Evolutionary conservation across 23 tunicate genomes (phyloP).

Genomic region (Botrylloides violaceus): DNA sequence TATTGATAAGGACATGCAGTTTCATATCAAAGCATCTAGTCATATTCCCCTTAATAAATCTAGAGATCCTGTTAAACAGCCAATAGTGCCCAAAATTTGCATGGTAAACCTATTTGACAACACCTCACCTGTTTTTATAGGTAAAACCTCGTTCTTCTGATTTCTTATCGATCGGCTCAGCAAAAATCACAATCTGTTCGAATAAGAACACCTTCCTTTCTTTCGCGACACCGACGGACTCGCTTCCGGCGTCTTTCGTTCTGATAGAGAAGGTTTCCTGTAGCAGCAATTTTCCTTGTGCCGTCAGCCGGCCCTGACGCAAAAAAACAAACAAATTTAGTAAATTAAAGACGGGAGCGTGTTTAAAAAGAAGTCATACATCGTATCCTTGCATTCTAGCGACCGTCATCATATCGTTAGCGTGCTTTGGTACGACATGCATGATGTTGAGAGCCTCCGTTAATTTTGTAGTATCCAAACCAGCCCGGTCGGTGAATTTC

Average conservation of each 20-base stretch:
- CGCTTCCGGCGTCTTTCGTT: constrained; percentile 9
- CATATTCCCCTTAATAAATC: too few relatives aligned
- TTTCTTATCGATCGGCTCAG: constrained; percentile 73
- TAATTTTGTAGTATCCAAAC: constrained; percentile 31
- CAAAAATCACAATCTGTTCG: constrained; percentile 75
- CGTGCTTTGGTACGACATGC: constrained; percentile 89
- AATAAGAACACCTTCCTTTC: constrained; percentile 84
- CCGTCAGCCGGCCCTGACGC: constrained; percentile 72
- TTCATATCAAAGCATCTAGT: too few relatives aligned
- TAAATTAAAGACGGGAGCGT: not conserved
- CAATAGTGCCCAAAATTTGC: too few relatives aligned
- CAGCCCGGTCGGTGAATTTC: constrained; percentile 77
- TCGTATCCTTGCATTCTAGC: constrained; percentile 76
- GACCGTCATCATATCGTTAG: constrained; percentile 97
- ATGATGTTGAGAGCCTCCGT: constrained; percentile 57
- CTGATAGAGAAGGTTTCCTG: constrained; percentile 66
- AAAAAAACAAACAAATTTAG: not conserved
- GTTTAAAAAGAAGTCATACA: constrained; percentile 8
- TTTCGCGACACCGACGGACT: constrained; percentile 5
- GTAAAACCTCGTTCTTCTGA: constrained; percentile 58
- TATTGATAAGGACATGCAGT: too few relatives aligned
- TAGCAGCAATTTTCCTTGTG: constrained; percentile 83
- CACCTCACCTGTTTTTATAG: constrained; percentile 65
- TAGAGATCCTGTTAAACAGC: too few relatives aligned
- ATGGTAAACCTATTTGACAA: too few relatives aligned